Evolutionary conservation across 2,113 vertebrate genomes (phyloP), one percentile per base, ranked within the genome.

Genomic region (Rattus rattus): DNA sequence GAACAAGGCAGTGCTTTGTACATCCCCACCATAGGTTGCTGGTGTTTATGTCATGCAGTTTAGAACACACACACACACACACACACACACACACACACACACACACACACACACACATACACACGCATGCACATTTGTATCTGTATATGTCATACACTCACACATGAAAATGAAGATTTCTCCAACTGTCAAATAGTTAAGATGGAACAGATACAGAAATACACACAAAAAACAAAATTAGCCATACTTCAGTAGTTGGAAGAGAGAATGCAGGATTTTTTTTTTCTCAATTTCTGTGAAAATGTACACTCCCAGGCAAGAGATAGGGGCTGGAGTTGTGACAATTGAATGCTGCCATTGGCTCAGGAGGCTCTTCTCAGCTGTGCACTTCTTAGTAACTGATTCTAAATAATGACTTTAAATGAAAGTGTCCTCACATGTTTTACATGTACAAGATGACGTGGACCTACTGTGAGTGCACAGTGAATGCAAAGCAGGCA

Each of bases 381-480:
- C 69, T 65, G 80, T 56, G 72, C 67, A 67, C 7, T 81, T 69
- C 26, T 90, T 80, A 54, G 11, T 36, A 79, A 4, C 0, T 72
- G 13, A 89, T 67, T 83, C 5, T 5, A 30, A 92, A 93, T 54
- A 84, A 61, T 49, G 83, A 61, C 8, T 84, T 54, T 2, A 54
- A 90, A 91, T 87, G 56, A 93, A 70, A 88, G 65, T 10, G 67
- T 54, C 63, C 81, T 6, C 0, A 88, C 61, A 77, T 22, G 91
- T 72, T 83, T 94, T 86, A 92, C 20, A 77, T 91, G 52, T 56
- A 77, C 1, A 69, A 61, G 36, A 92, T 94, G 72, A 91, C 94
- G 75, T 0, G 85, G 43, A 69, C 54, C 13, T 10, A 10, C 13
- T 83, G 16, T 6, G 10, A 91, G 47, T 7, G 4, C 30, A 49